Evolutionary conservation across 1,140 invertebrate species (phyloP).

Genomic region (Lamellibrachia luymesi): DNA sequence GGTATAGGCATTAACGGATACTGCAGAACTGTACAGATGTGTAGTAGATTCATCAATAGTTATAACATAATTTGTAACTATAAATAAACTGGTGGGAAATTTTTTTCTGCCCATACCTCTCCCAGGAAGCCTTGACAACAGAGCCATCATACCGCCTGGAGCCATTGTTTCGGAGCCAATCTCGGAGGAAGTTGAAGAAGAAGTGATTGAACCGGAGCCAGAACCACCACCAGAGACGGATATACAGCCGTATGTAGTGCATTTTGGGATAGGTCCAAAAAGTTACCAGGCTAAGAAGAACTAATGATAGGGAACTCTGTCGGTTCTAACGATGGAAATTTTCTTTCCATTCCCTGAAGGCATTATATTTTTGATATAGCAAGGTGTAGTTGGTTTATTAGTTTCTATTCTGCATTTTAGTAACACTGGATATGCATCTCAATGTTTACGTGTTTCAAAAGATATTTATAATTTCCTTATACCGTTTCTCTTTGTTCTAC

Average conservation of each 20-base stretch:
- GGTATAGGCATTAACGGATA: neutral
- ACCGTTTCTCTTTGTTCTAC: conserved; percentile 29
- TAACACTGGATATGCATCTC: neutral
- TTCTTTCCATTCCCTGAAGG: neutral
- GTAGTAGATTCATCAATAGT: neutral
- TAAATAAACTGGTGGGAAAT: neutral
- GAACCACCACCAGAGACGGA: conserved; percentile 51
- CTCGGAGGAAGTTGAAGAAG: conserved; percentile 28
- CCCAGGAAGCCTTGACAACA: neutral
- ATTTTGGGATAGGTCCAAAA: neutral
- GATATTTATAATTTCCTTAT: neutral
- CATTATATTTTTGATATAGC: neutral
- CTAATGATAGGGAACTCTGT: neutral
- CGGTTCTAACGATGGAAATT: neutral
- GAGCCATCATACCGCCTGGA: conserved; percentile 31
- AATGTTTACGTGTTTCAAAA: neutral
- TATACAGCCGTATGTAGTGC: conserved; percentile 48
- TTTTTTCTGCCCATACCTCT: neutral
- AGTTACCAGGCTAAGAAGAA: neutral
- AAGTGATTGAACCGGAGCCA: conserved; percentile 19
- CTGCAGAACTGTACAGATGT: neutral
- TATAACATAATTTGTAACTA: neutral
- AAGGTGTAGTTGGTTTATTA: neutral
- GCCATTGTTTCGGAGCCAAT: neutral
- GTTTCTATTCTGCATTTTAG: neutral